These are phyloP conservation scores for Acronicta alni DNA, from an alignment of 2,888 invertebrate genomes.

Conservation along the genomic window DNA sequence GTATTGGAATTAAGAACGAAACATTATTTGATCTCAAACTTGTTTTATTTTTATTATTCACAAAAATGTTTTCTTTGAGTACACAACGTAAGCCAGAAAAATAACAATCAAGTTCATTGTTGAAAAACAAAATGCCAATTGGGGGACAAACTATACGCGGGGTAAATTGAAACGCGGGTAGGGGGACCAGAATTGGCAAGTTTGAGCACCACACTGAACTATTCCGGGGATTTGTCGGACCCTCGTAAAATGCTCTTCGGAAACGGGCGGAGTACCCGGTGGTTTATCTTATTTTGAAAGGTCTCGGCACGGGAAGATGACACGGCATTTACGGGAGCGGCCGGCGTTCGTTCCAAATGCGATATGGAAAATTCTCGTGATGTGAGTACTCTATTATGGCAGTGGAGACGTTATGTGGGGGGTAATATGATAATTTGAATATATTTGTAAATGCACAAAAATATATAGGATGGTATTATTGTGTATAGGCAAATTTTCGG, in stretches of 20 bases:
- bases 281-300: conserved; percentile 78
- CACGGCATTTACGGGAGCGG: conserved; percentile 61
- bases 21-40: conserved; percentile 40
- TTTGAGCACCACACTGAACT: conserved; percentile 70
- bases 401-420: not conserved
- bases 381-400: conserved; percentile 60
- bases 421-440: too few species aligned
- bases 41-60: conserved; percentile 44
- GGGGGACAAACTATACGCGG: conserved; percentile 68
- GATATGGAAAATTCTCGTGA: conserved; percentile 65
- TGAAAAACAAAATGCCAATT: conserved; percentile 75
- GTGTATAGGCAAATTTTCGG: too few species aligned
- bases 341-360: conserved; percentile 53
- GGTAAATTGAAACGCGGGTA: conserved; percentile 81
- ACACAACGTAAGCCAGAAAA: conserved; percentile 66
- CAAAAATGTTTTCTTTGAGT: conserved; percentile 52
- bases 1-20: conserved; percentile 17
- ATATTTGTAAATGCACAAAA: too few species aligned
- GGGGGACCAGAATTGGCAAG: conserved; percentile 72
- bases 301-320: conserved; percentile 66
- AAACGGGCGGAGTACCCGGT: conserved; percentile 64
- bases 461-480: too few species aligned
- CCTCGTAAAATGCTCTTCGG: conserved; percentile 79
- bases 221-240: conserved; percentile 77
- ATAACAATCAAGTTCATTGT: conserved; percentile 68